phyloP scores from a whole-genome alignment of 1,140 invertebrate genomes.

The Platyscapa corneri region DNA sequence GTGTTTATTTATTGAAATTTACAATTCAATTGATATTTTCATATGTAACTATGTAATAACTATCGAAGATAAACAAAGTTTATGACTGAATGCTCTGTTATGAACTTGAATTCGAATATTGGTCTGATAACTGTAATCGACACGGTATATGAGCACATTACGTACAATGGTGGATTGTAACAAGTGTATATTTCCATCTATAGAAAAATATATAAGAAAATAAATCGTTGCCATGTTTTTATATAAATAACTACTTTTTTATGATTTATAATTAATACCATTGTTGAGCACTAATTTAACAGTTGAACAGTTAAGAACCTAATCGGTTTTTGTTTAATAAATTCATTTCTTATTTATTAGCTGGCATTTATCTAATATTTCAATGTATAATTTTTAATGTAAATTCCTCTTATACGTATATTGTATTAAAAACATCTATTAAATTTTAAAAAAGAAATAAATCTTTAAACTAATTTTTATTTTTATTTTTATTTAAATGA shows the following conservation, averaged over 20 bases:
- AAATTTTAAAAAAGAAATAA: no score
- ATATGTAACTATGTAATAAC: no score
- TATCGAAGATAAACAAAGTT: not conserved
- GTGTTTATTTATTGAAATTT: no score
- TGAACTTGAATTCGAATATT: not conserved
- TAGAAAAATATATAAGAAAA: not conserved
- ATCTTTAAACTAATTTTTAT: no score
- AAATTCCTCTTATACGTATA: no score
- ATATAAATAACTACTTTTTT: not conserved
- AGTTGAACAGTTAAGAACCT: not conserved
- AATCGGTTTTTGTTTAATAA: not conserved
- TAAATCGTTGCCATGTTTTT: not conserved
- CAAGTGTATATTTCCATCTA: not conserved
- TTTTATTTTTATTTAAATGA: no score
- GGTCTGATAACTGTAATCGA: slow-evolving; percentile 4
- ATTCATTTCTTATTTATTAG: not conserved
- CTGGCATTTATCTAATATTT: not conserved
- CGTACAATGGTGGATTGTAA: not conserved
- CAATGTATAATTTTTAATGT: not conserved
- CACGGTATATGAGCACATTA: not conserved
- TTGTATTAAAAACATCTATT: no score
- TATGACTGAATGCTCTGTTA: slow-evolving; percentile 1
- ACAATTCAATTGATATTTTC: no score
- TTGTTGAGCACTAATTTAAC: not conserved
- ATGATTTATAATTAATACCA: not conserved